Conservation (phyloP, 1,140 invertebrate genomes). For the Ips nitidus region DNA sequence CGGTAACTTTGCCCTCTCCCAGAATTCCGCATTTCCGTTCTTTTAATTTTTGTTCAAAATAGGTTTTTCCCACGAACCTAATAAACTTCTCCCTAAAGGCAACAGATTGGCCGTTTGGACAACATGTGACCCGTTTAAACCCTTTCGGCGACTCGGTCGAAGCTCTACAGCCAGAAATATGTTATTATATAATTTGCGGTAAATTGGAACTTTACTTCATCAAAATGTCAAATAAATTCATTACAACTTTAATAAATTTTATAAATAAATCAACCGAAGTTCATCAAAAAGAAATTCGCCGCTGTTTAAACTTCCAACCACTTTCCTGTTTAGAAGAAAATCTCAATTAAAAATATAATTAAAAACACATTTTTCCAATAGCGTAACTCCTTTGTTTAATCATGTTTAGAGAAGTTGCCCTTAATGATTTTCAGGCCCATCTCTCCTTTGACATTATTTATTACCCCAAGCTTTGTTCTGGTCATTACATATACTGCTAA, state of each 20-base stretch:
- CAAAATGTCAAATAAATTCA: neutral
- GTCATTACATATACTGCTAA: too few species aligned
- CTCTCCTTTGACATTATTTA: too few species aligned
- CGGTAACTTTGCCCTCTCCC: neutral
- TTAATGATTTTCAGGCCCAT: too few species aligned
- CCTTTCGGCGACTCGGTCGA: neutral
- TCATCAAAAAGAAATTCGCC: too few species aligned
- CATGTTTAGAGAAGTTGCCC: too few species aligned
- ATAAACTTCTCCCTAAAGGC: slow-evolving; percentile 20
- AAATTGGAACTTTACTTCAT: slow-evolving; percentile 13
- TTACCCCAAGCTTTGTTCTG: too few species aligned
- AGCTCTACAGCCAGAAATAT: slow-evolving; percentile 14
- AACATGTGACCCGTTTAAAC: slow-evolving; percentile 28
- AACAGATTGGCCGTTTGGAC: slow-evolving; percentile 30
- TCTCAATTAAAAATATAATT: too few species aligned
- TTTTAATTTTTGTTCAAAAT: slow-evolving; percentile 26
- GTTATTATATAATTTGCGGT: slow-evolving; percentile 25
- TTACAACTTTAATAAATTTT: neutral
- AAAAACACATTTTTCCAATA: too few species aligned
- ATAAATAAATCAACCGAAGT: too few species aligned
- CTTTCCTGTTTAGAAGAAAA: too few species aligned
- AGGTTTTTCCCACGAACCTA: slow-evolving; percentile 19
- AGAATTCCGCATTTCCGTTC: slow-evolving; percentile 15
- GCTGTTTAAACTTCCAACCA: too few species aligned
- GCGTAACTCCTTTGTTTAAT: too few species aligned